Conservation (phyloP, 2,888 invertebrate species). For the Dendrolimus houi region DNA sequence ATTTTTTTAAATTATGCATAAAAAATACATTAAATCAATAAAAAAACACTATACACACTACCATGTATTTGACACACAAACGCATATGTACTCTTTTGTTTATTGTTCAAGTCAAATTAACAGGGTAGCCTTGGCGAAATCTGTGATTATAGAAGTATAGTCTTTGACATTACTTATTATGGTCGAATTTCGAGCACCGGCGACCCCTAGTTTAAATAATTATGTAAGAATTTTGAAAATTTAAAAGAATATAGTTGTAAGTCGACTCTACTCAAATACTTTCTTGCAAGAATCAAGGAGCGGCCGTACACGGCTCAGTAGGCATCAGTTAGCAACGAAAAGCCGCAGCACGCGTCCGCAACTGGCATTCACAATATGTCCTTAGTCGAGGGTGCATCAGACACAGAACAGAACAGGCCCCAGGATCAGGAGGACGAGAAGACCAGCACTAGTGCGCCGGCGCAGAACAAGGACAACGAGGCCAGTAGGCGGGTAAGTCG, state of each 20-base stretch:
- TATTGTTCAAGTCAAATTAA: too few relatives aligned
- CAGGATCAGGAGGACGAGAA: slow-evolving; percentile 20
- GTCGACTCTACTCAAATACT: slow-evolving; percentile 27
- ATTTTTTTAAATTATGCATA: too few relatives aligned
- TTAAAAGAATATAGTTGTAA: neutral
- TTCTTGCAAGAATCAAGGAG: slow-evolving; percentile 29
- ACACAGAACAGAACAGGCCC: slow-evolving; percentile 42
- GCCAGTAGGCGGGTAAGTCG: slow-evolving; percentile 26
- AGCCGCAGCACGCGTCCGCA: slow-evolving; percentile 33
- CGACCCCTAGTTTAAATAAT: too few relatives aligned
- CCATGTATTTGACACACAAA: too few relatives aligned
- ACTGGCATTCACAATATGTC: slow-evolving; percentile 62
- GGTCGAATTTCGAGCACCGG: too few relatives aligned
- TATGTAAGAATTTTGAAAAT: too few relatives aligned
- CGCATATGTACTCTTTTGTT: too few relatives aligned
- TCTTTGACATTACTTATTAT: too few relatives aligned
- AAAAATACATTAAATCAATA: too few relatives aligned
- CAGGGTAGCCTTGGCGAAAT: too few relatives aligned
- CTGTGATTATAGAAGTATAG: too few relatives aligned
- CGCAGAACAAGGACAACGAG: slow-evolving; percentile 21
- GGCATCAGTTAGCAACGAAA: slow-evolving; percentile 47
- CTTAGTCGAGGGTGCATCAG: slow-evolving; percentile 63
- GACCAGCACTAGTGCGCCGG: slow-evolving; percentile 17
- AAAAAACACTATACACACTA: too few relatives aligned
- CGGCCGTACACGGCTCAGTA: slow-evolving; percentile 48